Conservation (phyloP, 2,113 vertebrate species). For the Elephas maximus region DNA sequence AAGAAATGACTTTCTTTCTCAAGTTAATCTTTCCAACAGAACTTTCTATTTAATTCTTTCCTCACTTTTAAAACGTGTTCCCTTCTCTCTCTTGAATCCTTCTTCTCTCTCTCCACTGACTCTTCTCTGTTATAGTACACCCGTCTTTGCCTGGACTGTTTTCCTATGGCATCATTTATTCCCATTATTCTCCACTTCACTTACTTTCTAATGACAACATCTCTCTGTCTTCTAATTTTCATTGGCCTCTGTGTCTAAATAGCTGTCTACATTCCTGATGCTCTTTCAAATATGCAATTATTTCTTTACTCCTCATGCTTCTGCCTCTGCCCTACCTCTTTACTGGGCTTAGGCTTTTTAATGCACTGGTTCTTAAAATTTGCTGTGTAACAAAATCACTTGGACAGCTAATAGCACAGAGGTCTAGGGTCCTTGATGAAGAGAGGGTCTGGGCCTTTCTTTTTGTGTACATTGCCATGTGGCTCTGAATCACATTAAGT, state of each 20-base stretch:
- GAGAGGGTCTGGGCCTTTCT: background rate
- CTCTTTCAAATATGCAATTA: background rate
- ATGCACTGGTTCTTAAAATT: background rate
- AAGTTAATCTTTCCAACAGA: background rate
- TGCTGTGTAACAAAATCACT: background rate
- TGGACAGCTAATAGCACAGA: background rate
- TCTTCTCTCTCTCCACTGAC: background rate
- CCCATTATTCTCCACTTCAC: background rate
- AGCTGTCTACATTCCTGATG: background rate
- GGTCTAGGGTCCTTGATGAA: background rate
- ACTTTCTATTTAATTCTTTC: background rate
- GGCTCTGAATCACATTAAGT: background rate
- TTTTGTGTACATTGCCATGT: rapidly evolving
- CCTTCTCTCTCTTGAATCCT: background rate
- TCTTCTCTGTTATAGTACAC: background rate
- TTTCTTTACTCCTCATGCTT: background rate
- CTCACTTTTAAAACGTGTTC: too few relatives aligned
- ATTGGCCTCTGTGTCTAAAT: background rate
- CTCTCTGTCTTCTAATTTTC: background rate
- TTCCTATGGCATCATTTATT: background rate
- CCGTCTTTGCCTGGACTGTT: background rate
- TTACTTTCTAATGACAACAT: background rate
- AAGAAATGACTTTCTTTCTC: background rate
- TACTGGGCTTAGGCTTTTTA: rapidly evolving
- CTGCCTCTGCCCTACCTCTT: background rate